Base-by-base conservation (phyloP, 1,140 invertebrate genomes). In the Drosophila yakuba region DNA sequence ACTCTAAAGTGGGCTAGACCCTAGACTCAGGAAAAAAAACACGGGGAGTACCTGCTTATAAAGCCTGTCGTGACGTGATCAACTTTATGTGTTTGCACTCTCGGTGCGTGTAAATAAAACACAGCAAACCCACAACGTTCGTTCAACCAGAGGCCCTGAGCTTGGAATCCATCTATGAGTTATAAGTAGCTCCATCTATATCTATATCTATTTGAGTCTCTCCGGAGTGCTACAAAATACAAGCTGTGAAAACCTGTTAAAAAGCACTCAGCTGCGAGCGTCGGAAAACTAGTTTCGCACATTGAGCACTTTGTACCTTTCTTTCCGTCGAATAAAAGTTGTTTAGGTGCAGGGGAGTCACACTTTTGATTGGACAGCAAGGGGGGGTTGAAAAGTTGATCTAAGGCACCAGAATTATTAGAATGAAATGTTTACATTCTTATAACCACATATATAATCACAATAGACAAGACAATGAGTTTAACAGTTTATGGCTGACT, bases 181-280 rank as follows among this genome's bases (percentile, higher is more conserved):
- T 47, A 47, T 23, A 3, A 25, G 25, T 25, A 0, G 25, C 25
- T 25, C 25, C 20, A 20, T 45, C 8, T 44, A 11, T 44, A 44
- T 6, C 41, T 28, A 38, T 38, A 39, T 63, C 41, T 23, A 32
- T 32, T 23, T 5, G 15, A 7, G 12, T n/a, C 48, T 52, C 44
- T 56, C 28, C 43, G 8, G 10, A 72, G 57, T 35, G 25, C 43
- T 48, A 62, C 28, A 28, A 48, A 20, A 1, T 20, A 20, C 20
- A 20, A 47, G 73, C 59, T 83, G 14, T 36, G 43, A 45, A 81
- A 86, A 86, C 84, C 80, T 62, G 83, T 86, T 81, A 57, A 66
- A 39, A 76, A 67, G 69, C 73, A 79, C 56, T 79, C 52, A 64
- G 59, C 71, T 82, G 69, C 56, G 59, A 59, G 78, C 66, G 59